Percentiles rank a stretch among this genome's conserved stretches.
Evolutionary conservation across 1,140 invertebrate genomes (phyloP).

Genomic region (Parapsyche elsis): DNA sequence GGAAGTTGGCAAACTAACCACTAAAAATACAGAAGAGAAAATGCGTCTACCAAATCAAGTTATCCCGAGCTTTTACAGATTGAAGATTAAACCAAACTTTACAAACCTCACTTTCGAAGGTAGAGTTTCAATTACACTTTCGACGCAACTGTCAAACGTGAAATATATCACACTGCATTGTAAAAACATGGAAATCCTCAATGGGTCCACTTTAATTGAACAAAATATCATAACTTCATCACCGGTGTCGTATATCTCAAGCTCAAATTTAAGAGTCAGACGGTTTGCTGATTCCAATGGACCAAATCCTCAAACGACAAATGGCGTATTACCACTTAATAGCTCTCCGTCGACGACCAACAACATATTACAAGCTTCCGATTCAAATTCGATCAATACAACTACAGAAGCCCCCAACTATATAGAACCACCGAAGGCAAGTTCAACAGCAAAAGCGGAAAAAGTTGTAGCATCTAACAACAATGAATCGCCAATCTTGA

Average conservation of each 20-base stretch:
- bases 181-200: slow-evolving; percentile 70
- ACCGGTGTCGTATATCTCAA: not conserved
- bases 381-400: slow-evolving; percentile 26
- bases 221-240: slow-evolving; percentile 50
- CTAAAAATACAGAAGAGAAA: slow-evolving; percentile 42
- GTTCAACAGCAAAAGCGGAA: not conserved
- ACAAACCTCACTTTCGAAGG: slow-evolving; percentile 72
- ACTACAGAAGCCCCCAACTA: slow-evolving; percentile 11
- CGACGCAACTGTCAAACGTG: slow-evolving; percentile 59
- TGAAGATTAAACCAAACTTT: slow-evolving; percentile 73
- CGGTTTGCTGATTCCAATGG: not conserved
- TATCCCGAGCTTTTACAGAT: slow-evolving; percentile 75
- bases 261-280: not conserved
- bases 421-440: not conserved
- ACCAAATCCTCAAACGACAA: not conserved
- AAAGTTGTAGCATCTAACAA: slow-evolving; percentile 49
- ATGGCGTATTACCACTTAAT: not conserved
- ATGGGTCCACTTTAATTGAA: slow-evolving; percentile 62
- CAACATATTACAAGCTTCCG: slow-evolving; percentile 3
- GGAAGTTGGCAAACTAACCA: slow-evolving; percentile 43
- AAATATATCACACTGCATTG: slow-evolving; percentile 74
- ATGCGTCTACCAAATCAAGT: slow-evolving; percentile 71
- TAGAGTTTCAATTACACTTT: slow-evolving; percentile 70
- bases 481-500: slow-evolving; percentile 53
- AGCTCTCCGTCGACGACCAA: not conserved